A percentile compares a stretch with the other conserved stretches of the same genome.
These are phyloP conservation scores for Lemur catta DNA, from an alignment of 2,797 vertebrate species.

Conservation along the genomic window DNA sequence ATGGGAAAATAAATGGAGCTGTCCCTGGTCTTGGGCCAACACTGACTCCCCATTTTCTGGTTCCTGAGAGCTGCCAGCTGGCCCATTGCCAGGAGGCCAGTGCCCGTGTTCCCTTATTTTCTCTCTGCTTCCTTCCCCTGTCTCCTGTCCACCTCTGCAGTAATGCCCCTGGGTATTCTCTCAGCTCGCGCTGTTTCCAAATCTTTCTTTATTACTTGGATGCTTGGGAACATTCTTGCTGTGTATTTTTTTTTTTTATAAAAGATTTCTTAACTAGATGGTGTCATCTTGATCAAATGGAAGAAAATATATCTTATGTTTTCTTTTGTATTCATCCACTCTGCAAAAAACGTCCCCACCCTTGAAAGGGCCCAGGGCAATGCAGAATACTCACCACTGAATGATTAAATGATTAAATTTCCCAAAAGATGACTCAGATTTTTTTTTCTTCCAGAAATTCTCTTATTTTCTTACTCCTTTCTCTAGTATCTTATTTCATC, in stretches of 20 bases:
- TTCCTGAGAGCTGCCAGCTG: not conserved
- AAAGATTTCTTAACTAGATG: not conserved
- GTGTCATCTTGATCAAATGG: not conserved
- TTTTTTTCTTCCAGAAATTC: not conserved
- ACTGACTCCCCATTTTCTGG: not conserved
- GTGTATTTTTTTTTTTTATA: not conserved
- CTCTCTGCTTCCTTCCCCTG: not conserved
- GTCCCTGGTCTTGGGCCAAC: not conserved
- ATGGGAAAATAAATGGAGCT: not conserved
- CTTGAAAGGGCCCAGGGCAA: not conserved
- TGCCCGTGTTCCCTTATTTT: not conserved
- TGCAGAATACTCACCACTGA: not conserved
- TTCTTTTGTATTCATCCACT: not conserved
- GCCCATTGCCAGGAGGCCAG: not conserved
- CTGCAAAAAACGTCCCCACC: not conserved
- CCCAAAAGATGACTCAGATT: not conserved
- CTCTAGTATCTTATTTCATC: slow-evolving; percentile 12
- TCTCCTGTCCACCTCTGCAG: not conserved
- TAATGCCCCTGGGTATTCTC: not conserved
- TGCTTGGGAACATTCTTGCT: not conserved
- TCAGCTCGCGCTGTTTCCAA: not conserved
- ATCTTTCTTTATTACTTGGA: not conserved
- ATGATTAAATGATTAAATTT: not conserved
- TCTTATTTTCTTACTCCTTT: slow-evolving; percentile 30
- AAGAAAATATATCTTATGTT: not conserved